Evolutionary conservation across 2,797 vertebrate species (phyloP), one percentile per base, ranked within the genome.

Genomic region (Labroides dimidiatus): DNA sequence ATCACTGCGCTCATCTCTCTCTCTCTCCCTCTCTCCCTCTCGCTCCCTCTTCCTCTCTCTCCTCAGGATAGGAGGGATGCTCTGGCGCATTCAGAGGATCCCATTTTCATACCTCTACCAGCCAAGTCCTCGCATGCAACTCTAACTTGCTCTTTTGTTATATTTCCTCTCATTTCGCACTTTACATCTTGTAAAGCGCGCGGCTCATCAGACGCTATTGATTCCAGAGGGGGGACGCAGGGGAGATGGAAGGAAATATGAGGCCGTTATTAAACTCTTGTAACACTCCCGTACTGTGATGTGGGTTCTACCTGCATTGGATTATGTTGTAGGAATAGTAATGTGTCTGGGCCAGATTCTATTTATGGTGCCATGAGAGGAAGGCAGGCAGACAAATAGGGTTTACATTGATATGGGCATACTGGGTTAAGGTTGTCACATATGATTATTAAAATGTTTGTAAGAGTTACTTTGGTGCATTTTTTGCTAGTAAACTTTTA

Each of bases 291-390:
- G 75, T 70, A 55, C 74, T 74, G 67, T 82, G 64, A 77, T 89
- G 71, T 81, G 66, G 77, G 75, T 80, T 85, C 81, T 81, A 73
- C 72, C 77, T 90, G 79, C 84, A 88, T 84, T 84, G 64, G 73
- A 82, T 90, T 89, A 87, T 87, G 81, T 87, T 87, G 86, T 81
- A 64, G 86, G 89, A 88, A 87, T 82, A 81, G 77, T 85, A 86
- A 89, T 90, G 86, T 73, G 86, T 92, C 87, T 90, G 87, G 85
- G 75, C 52, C 81, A 54, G 72, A 59, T 80, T 80, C 85, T 88
- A 86, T 90, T 91, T 86, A 69, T 76, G 82, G 78, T 82, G 78
- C 80, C 67, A 70, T 65, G 64, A 68, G 79, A 91, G 87, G 87
- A 87, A 89, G 69, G 71, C 68, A 60, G 72, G 68, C 80, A 90